Evolutionary conservation across 2,797 vertebrate genomes (phyloP).

Genomic region (Centropyge bicolor): DNA sequence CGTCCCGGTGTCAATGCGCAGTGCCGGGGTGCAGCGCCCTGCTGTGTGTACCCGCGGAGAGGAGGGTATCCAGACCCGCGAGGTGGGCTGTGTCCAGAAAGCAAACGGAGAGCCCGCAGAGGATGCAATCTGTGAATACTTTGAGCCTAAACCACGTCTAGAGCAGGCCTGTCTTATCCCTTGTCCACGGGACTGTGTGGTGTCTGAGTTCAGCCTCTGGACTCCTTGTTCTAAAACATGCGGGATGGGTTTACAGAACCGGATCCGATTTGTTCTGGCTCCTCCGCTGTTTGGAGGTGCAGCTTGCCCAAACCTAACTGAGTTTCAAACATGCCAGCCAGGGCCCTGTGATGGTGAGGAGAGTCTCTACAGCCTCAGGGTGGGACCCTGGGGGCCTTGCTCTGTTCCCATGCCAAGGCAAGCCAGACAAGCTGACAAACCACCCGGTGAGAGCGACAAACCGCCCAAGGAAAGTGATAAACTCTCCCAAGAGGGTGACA

Average conservation of each 20-base stretch:
- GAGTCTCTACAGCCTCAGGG: constrained; percentile 90
- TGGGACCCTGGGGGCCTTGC: constrained; percentile 92
- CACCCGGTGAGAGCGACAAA: constrained; percentile 46
- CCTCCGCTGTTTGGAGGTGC: constrained; percentile 92
- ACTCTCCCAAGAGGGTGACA: constrained; percentile 45
- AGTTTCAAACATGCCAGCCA: constrained; percentile 92
- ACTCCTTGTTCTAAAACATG: constrained; percentile 93
- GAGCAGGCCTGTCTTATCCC: constrained; percentile 98
- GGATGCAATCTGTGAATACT: constrained; percentile 96
- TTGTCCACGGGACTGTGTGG: constrained; percentile 92
- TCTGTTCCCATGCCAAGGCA: constrained; percentile 84
- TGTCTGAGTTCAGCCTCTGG: constrained; percentile 92
- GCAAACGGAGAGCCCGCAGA: constrained; percentile 85
- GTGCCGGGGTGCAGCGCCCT: constrained; percentile 72
- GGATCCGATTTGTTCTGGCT: constrained; percentile 89
- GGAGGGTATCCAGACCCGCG: constrained; percentile 94
- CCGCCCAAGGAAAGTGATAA: constrained; percentile 40
- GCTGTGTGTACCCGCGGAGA: constrained; percentile 90
- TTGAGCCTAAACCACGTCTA: constrained; percentile 94
- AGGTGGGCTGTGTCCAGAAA: constrained; percentile 92
- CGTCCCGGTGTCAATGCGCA: constrained; percentile 88
- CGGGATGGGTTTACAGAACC: constrained; percentile 91
- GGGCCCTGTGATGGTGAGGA: constrained; percentile 86
- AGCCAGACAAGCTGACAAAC: constrained; percentile 81
- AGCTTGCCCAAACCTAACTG: constrained; percentile 93